A percentile compares a stretch with the other conserved stretches of the same genome.
Evolutionary conservation across 2,113 vertebrate species (phyloP).

Genomic region (Cyanoliseus patagonus): DNA sequence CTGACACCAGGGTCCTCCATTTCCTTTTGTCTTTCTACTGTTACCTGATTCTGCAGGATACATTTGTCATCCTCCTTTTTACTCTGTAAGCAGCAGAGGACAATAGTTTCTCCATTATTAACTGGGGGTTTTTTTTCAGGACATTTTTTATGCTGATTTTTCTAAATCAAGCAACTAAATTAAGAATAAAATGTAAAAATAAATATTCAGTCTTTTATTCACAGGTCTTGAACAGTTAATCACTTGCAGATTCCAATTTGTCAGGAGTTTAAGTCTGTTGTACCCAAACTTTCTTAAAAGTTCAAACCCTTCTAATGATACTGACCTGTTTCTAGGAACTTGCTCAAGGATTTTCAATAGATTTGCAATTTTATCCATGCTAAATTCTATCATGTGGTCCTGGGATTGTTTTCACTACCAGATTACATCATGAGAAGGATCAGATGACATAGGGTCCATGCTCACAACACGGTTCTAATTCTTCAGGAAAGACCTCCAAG

Average conservation of each 20-base stretch:
- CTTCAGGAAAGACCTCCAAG: neutral
- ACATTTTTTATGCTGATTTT: neutral
- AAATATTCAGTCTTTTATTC: neutral
- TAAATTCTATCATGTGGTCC: conserved; percentile 34
- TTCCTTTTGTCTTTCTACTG: neutral
- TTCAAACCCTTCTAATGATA: conserved; percentile 1
- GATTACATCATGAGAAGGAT: neutral
- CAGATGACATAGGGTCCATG: neutral
- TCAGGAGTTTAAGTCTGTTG: neutral
- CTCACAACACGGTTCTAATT: neutral
- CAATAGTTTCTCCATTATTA: neutral
- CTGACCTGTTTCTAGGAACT: neutral
- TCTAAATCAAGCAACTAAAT: neutral
- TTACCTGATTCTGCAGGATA: neutral
- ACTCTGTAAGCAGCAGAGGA: neutral
- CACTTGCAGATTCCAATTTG: neutral
- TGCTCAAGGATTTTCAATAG: conserved; percentile 7
- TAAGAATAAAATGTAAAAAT: neutral
- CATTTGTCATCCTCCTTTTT: neutral
- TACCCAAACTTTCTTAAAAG: neutral
- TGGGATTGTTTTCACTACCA: neutral
- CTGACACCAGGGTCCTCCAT: neutral
- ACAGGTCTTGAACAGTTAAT: neutral
- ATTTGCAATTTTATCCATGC: conserved; percentile 12
- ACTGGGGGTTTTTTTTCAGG: neutral